Evolutionary conservation across 64 coral and sea anemone genomes (phyloP), one percentile per base, ranked within the genome.

Genomic region (Stichodactyla mertensii): DNA sequence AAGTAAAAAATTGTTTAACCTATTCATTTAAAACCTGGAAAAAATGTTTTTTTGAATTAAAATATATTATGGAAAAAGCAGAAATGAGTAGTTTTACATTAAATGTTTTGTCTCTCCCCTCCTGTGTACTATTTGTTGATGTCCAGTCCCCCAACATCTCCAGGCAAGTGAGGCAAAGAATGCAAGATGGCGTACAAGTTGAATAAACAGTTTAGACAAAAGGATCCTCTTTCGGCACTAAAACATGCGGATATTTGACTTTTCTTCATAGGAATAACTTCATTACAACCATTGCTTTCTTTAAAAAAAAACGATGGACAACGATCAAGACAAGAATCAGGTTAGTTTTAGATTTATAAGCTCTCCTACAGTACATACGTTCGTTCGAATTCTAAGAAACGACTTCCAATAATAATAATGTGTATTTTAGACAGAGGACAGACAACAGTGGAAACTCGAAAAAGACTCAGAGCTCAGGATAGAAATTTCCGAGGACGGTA

Each of bases 381-480:
- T 77, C 51, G 55, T n/a, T n/a, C n/a, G 78, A 55, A 24, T 16
- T 19, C 82, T 24, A 64, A 36, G 55, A n/a, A 52, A 14, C 1
- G 54, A 22, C n/a, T 54, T 13, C 0, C 28, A 11, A 79, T 86
- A 19, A 6, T 6, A 6, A 54, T 80, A 12, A 24, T 20, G n/a
- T 52, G 74, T 62, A 19, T 52, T 78, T 74, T 54, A 95, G 91
- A 77, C 67, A 15, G 94, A 96, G 19, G 91, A 93, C 80, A 86
- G 91, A 20, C 94, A 96, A 31, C 94, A 93, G 53, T 96, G 91
- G 91, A 96, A 92, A 52, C 91, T 96, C 56, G 94, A 96, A 54
- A 88, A 86, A 77, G 94, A 96, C 67, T 87, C 91, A 23, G 94
- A 96, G 69, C 58, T 96, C 24, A 61, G 94, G 12, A 84, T 96